Evolutionary conservation across 2,797 vertebrate species (phyloP).

Genomic region (Poeciliopsis gracilis): DNA sequence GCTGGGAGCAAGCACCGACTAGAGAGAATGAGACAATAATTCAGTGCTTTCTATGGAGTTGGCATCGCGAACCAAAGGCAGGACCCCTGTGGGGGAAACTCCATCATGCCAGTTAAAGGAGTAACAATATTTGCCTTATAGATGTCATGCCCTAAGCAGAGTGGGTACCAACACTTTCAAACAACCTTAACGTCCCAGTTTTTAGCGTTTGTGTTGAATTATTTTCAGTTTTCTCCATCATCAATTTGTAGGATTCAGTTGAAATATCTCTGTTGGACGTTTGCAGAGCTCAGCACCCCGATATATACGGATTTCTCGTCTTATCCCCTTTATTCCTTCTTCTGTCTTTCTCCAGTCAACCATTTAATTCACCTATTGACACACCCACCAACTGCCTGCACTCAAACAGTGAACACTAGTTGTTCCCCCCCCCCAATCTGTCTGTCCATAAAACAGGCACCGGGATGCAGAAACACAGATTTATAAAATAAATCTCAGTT

Average conservation of each 20-base stretch:
- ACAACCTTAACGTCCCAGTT: slow-evolving; percentile 2
- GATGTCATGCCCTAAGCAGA: slow-evolving; percentile 18
- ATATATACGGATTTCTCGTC: slow-evolving; percentile 45
- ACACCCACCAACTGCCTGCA: slow-evolving; percentile 30
- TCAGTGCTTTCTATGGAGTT: slow-evolving; percentile 47
- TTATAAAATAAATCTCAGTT: background rate
- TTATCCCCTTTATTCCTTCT: slow-evolving; percentile 18
- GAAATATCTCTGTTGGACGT: background rate
- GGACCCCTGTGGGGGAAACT: slow-evolving; percentile 50
- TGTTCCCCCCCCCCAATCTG: no score
- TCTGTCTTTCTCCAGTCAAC: slow-evolving; percentile 55
- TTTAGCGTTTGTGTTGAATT: background rate
- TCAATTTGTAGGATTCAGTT: background rate
- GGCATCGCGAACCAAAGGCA: slow-evolving; percentile 57
- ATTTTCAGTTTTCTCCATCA: background rate
- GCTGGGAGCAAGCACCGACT: slow-evolving; percentile 41
- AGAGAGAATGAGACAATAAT: slow-evolving; percentile 48
- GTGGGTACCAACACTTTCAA: slow-evolving; percentile 32
- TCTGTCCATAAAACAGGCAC: background rate
- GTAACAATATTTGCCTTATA: slow-evolving; percentile 61
- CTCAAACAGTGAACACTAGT: slow-evolving; percentile 28
- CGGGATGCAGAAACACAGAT: slow-evolving; percentile 8
- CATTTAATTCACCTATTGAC: slow-evolving; percentile 49
- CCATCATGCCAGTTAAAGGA: slow-evolving; percentile 51
- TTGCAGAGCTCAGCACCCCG: slow-evolving; percentile 33